Conservation (phyloP, 2,113 vertebrate species). For the Odontophorus gujanensis region DNA sequence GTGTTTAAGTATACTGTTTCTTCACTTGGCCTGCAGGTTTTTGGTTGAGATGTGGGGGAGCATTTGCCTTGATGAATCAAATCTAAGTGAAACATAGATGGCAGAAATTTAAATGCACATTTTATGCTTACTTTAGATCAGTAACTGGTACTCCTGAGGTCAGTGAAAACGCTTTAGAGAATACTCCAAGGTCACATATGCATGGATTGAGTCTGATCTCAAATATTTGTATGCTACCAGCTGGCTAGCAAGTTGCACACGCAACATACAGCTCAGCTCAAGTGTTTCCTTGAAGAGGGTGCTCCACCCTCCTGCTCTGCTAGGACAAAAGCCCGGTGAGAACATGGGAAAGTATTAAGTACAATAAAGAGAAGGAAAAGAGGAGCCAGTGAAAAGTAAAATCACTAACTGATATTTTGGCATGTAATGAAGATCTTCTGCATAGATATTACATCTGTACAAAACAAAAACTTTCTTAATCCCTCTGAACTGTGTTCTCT, state of each 20-base stretch:
- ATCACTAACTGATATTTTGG: constrained; percentile 29
- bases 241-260: not conserved
- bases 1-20: not conserved
- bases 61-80: not conserved
- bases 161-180: not conserved
- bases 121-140: rapidly evolving
- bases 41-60: not conserved
- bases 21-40: not conserved
- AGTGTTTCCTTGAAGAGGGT: not conserved
- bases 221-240: not conserved
- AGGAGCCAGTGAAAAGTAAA: constrained; percentile 20
- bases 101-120: not conserved
- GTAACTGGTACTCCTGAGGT: not conserved
- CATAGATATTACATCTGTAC: constrained; percentile 32
- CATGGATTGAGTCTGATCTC: not conserved
- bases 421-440: not conserved
- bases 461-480: constrained; percentile 44
- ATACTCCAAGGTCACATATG: not conserved
- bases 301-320: not conserved
- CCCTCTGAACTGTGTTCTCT: constrained; percentile 12
- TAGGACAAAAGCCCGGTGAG: not conserved
- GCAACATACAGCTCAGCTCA: not conserved
- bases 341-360: constrained; percentile 2
- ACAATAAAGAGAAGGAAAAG: not conserved
- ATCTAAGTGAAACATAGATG: not conserved